phyloP scores from a whole-genome alignment of 2,113 vertebrate genomes.

The Campylomormyrus numenius region DNA sequence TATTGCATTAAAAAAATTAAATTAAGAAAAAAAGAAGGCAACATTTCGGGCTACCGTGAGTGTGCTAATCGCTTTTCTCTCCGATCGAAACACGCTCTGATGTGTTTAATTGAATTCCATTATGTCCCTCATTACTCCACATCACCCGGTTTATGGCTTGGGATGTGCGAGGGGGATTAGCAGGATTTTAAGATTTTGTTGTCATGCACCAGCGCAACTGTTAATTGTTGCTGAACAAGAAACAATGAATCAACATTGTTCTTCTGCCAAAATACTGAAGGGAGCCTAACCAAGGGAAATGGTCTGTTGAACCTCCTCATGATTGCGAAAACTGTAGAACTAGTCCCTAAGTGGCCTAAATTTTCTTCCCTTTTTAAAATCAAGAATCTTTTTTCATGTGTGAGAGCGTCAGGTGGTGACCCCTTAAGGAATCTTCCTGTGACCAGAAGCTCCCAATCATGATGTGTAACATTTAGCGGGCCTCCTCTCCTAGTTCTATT shows the following conservation, averaged over 20 bases:
- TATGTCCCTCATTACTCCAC: constrained; percentile 7
- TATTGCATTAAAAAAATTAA: background rate
- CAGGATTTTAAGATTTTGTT: constrained; percentile 15
- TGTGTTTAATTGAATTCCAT: constrained; percentile 21
- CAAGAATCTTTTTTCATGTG: background rate
- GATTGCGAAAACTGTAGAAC: constrained; percentile 57
- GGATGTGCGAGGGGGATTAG: constrained; percentile 4
- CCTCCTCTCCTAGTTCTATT: background rate
- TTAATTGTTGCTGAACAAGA: constrained; percentile 41
- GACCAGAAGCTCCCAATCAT: background rate
- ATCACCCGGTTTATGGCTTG: constrained; percentile 12
- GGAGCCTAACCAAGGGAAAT: background rate
- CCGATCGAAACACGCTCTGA: background rate
- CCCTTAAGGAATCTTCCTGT: background rate
- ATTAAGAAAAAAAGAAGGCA: background rate
- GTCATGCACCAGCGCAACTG: constrained; percentile 7
- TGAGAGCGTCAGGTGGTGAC: background rate
- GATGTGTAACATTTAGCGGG: background rate
- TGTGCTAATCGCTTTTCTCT: background rate
- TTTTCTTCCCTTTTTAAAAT: background rate
- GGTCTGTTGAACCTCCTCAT: background rate
- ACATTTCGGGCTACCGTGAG: background rate
- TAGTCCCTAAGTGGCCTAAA: background rate
- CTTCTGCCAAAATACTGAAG: background rate
- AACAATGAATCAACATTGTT: constrained; percentile 1